Evolutionary conservation across 1,140 invertebrate genomes (phyloP), one percentile per base, ranked within the genome.

Genomic region (Drosophila biarmipes): DNA sequence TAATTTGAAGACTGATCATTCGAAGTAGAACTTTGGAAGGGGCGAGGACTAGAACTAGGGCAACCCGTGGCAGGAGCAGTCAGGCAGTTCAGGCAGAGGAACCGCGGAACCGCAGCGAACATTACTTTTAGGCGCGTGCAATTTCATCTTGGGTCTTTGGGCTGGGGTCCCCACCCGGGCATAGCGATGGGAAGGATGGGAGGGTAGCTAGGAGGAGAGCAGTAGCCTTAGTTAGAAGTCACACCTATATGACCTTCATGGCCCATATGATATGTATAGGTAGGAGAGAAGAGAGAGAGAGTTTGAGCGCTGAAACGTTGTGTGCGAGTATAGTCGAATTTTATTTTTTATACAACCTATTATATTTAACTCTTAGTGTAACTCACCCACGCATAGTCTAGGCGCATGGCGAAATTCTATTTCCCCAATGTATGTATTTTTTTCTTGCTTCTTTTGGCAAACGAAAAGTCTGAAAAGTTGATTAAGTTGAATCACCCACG

Each of bases 1-100:
- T 87, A 58, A 89, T 81, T 86, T 86, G n/a, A 86, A 87, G 82
- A 86, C 82, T 86, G 82, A 71, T 61, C 78, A 73, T 87, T 78
- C 67, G 69, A 86, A 89, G 81, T 89, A 80, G 74, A 76, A 75
- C 69, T 73, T 64, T 55, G 53, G 38, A 64, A 38, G 38, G 58
- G 40, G 43, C 6, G 31, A 64, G 14, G 55, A 68, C 27, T 31
- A 51, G 46, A 38, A 68, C 40, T 31, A 42, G 46, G 19, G 57
- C 53, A 48, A 73, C 38, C 40, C 64, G 57, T 40, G 8, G n/a
- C 56, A 68, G 49, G 31, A 46, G 40, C 15, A 56, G 6, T 27
- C 21, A 34, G 19, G 29, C 19, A 19, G 40, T 4, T 27, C 21
- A 34, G 19, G 29, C 19, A 19, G 40, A 49, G 27, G 29, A 45